Base-by-base conservation (phyloP, 1,140 invertebrate species). In the Psilanteris sp. region DNA sequence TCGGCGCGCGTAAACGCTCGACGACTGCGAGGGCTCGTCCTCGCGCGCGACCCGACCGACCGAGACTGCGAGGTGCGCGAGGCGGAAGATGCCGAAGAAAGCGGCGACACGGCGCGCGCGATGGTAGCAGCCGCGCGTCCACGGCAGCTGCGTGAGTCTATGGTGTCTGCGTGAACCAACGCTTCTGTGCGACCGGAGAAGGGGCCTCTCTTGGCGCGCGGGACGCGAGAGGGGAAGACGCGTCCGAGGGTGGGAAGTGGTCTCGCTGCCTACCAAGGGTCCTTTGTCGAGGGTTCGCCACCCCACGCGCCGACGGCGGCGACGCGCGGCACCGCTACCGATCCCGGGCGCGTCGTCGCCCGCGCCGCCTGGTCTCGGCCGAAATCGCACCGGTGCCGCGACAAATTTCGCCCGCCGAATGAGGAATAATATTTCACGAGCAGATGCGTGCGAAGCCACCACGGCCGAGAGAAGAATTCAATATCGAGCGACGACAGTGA, bases 211-310 rank as follows among this genome's bases (percentile, higher is more conserved):
- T 50, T 57, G 73, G 50, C 29, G 13, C 31, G 10, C 3, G 20
- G 39, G 24, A 62, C 46, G 41, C 62, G 31, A 46, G 59, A 62
- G 48, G 52, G 46, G 64, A 37, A 34, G 50, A 80, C 48, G 62
- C 44, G 54, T 39, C 64, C 57, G 46, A 79, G 59, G 46, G 71
- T 36, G 57, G 44, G 48, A 44, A 46, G 48, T 32, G 66, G 79
- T 83, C 79, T 81, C 77, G 73, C 59, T 77, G 59, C 73, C 70
- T 46, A 70, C 55, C 74, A 64, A 80, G 77, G 77, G 71, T 85
- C 80, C 80, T 85, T 83, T 74, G 46, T 73, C 41, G 67, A 80
- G 83, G 80, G 81, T 81, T 83, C 79, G 77, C 79, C 79, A 83
- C 81, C 83, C 84, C 79, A 48, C 72, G 43, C 13, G 64, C 16